Base-by-base conservation (phyloP, 2,888 invertebrate genomes). In the Phasia obesa region DNA sequence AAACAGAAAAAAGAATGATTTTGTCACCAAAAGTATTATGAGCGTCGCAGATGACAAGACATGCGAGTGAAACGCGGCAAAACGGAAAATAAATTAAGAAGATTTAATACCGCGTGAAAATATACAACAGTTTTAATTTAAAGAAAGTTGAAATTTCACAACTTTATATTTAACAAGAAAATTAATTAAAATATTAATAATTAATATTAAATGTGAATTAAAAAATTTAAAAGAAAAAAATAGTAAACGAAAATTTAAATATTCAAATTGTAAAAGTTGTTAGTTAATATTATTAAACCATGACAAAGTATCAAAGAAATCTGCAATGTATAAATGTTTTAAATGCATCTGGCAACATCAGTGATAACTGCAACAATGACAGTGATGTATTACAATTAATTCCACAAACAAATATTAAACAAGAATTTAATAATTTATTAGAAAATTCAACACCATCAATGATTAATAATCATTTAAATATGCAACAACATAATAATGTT, bases 11-110 rank as follows among this genome's bases (percentile, higher is more conserved):
- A 85, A 82, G 80, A 74, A 83, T 73, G 44, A 85, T 84, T 84
- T 86, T 88, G 87, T 88, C 88, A 86, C 86, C 87, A 90, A 89
- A 90, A 87, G 89, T 89, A 86, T 87, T 85, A 87, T 87, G 89
- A 86, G 87, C 88, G 86, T 86, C 85, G 86, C 86, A 85, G 86
- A 84, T 78, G 87, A 85, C 87, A 88, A 88, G 84, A 81, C 85
- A 80, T 67, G 55, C 44, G 44, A 57, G 57, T 59, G 38, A 49
- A 59, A 67, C 70, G 75, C 80, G 84, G 74, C 67, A 71, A 65
- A 73, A 77, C 47, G 69, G 64, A 31, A 74, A 42, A 78, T 38
- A 59, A 67, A 31, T 31, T 31, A 47, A 67, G 21, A 42, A 55
- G 17, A 67, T 67, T 51, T 55, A 23, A 42, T 25, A 42, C 9